A percentile compares a stretch with the other conserved stretches of the same genome.
Conservation (phyloP, 1,140 invertebrate species). For the Drosophila orosa region DNA sequence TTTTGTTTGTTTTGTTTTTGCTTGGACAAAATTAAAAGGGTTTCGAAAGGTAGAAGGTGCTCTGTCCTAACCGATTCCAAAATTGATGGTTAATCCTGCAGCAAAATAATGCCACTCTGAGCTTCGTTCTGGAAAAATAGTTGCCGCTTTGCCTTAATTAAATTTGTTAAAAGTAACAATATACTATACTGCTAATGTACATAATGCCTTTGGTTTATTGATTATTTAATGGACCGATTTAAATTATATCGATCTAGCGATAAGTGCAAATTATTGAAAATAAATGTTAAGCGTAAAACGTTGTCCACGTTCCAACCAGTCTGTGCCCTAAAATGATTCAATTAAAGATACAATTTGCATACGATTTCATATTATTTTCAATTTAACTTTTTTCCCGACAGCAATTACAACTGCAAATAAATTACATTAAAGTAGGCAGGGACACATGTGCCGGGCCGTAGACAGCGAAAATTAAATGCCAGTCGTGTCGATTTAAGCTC, state of each 20-base stretch:
- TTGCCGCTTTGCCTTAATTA: not conserved
- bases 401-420: constrained; percentile 76
- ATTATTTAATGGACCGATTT: constrained; percentile 40
- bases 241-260: constrained; percentile 62
- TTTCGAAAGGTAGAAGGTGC: not conserved
- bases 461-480: constrained; percentile 55
- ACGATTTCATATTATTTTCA: constrained; percentile 46
- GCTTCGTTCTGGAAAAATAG: not conserved
- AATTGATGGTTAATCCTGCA: constrained; percentile 10
- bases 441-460: constrained; percentile 22
- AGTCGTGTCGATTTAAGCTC: constrained; percentile 76
- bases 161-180: not conserved
- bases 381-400: constrained; percentile 34
- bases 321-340: constrained; percentile 68
- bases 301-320: constrained; percentile 31
- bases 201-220: constrained; percentile 31
- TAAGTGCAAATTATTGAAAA: constrained; percentile 77
- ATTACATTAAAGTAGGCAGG: constrained; percentile 77
- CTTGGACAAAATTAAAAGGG: constrained; percentile 36
- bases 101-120: not conserved
- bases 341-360: constrained; percentile 81
- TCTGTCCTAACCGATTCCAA: not conserved
- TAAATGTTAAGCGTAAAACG: constrained; percentile 59
- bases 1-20: constrained; percentile 19
- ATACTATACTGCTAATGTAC: constrained; percentile 6